Evolutionary conservation across 1,140 invertebrate species (phyloP), one percentile per base, ranked within the genome.

Genomic region (Papilio helenus): DNA sequence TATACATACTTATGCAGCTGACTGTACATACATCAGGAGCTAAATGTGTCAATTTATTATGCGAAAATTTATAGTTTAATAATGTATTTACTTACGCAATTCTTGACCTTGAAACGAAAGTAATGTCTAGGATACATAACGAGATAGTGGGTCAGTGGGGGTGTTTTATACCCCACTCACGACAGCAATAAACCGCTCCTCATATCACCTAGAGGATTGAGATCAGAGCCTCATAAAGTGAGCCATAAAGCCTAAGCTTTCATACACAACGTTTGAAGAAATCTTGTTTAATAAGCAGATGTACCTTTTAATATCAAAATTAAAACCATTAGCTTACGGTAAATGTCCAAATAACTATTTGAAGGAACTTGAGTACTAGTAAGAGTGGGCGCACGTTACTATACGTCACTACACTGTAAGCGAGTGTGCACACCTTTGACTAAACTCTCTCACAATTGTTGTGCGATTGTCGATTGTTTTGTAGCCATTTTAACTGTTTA

Each of bases 181-280:
- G n/a, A 44, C 39, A 44, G 72, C 39, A 16, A 73, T 73, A 73
- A 73, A 73, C 39, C 72, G 39, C 7, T 73, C 18, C 72, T 73
- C 72, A 73, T 73, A 73, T 73, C 39, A 73, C 39, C 44, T 73
- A n/a, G 72, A 61, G 12, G 44, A 29, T 68, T 68, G 61, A 68
- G 61, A 68, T 68, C 61, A 68, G 61, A 34, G 61, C 61, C 61
- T 68, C 26, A 16, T 68, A 68, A 68, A 68, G 14, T 68, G 61
- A 14, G 26, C 12, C 61, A 68, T 68, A 68, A 68, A 68, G 61
- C 23, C 61, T 68, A 29, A 34, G 61, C 26, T 68, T 68, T 68
- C 61, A 68, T 68, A 68, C 61, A 68, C 61, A 65, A 16, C 61
- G 23, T 29, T 29, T 68, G 29, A 68, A 68, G 14, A 68, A 26